Evolutionary conservation across 2,888 invertebrate species (phyloP).

Genomic region (Xiphydria camelus): DNA sequence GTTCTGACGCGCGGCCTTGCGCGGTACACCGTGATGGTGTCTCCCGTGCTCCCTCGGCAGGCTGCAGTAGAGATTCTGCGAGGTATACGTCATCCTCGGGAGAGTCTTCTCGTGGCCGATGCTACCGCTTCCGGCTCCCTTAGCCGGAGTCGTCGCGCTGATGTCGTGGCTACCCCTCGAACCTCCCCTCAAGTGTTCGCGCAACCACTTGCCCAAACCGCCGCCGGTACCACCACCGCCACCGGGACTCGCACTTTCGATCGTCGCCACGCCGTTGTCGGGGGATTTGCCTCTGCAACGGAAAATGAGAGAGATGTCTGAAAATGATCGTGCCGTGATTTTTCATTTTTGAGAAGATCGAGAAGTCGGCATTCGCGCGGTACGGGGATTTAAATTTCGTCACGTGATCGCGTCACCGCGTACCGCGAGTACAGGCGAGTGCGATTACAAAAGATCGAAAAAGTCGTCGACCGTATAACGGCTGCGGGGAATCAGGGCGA

Average conservation of each 20-base stretch:
- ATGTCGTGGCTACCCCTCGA: conserved; percentile 34
- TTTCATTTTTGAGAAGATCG: too few species aligned
- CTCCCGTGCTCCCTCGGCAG: conserved; percentile 46
- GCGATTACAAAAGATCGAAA: neutral
- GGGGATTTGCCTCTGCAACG: conserved; percentile 37
- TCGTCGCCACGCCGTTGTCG: conserved; percentile 23
- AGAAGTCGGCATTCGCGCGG: too few species aligned
- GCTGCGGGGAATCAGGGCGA: conserved; percentile 39
- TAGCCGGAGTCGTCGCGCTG: conserved; percentile 22
- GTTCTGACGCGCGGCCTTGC: neutral
- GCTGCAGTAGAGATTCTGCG: conserved; percentile 53
- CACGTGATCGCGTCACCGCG: too few species aligned
- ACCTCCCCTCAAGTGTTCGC: conserved; percentile 49
- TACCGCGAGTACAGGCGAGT: too few species aligned
- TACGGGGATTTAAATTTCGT: too few species aligned
- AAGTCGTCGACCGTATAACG: conserved; percentile 36
- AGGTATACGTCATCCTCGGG: conserved; percentile 34
- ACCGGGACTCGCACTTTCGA: conserved; percentile 19
- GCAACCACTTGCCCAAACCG: conserved; percentile 53
- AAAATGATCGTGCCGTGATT: too few species aligned
- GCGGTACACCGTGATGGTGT: conserved; percentile 28
- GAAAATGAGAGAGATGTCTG: conserved; percentile 9
- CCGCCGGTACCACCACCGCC: conserved; percentile 29
- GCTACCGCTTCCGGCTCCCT: conserved; percentile 13
- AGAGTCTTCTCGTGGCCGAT: neutral